These are phyloP conservation scores for Apogon talboti DNA, from an alignment of 2,797 vertebrate species.

Conservation along the genomic window DNA sequence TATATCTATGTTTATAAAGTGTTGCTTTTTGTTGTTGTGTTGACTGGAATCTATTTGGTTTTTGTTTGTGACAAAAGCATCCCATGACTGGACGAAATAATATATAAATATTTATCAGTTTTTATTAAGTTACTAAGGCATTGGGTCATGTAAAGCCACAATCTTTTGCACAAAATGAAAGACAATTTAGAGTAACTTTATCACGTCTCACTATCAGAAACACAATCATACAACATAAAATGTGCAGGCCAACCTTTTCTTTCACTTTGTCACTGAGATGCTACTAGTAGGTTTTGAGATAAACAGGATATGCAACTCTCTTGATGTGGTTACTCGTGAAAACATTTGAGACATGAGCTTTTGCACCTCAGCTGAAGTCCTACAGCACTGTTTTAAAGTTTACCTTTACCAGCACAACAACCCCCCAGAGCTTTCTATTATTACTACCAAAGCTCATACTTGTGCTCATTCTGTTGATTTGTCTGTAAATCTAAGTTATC, in stretches of 20 bases:
- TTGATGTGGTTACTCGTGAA: constrained; percentile 73
- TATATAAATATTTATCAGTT: neutral
- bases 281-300: constrained; percentile 60
- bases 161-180: too few relatives aligned
- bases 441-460: too few relatives aligned
- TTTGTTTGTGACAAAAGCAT: too few relatives aligned
- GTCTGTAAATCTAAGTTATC: too few relatives aligned
- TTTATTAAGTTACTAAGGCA: neutral
- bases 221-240: neutral
- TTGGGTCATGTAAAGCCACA: neutral
- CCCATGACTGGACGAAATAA: too few relatives aligned
- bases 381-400: neutral
- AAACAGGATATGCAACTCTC: constrained; percentile 74
- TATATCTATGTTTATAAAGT: neutral
- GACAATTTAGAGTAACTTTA: neutral
- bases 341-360: constrained; percentile 39
- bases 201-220: neutral
- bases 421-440: too few relatives aligned
- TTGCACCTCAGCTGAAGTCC: constrained; percentile 24
- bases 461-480: too few relatives aligned
- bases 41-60: neutral
- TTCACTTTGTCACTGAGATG: constrained; percentile 49
- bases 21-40: neutral
- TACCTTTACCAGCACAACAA: too few relatives aligned
- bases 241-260: neutral